These are phyloP conservation scores for Drosophila kurseongensis DNA, from an alignment of 1,140 invertebrate species.

Conservation along the genomic window DNA sequence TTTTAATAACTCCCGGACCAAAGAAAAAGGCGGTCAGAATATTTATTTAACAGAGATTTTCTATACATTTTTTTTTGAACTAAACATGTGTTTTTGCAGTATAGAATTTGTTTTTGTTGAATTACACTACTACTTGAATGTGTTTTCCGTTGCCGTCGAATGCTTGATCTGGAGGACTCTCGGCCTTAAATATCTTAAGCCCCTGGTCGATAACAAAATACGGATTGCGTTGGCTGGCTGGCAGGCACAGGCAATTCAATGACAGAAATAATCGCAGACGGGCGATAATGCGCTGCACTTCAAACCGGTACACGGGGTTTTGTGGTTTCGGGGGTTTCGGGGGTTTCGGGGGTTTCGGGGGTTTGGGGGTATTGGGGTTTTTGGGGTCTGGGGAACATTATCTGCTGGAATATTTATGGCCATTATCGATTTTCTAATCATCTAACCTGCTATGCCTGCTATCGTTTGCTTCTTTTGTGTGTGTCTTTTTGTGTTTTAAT, in stretches of 20 bases:
- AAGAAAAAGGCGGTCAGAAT: no score
- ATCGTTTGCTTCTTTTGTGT: slow-evolving; percentile 6
- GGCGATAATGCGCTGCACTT: slow-evolving; percentile 39
- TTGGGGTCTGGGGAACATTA: slow-evolving; percentile 18
- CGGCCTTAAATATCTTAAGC: slow-evolving; percentile 37
- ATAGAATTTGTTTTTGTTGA: not conserved
- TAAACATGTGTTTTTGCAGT: no score
- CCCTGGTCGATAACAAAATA: slow-evolving; percentile 17
- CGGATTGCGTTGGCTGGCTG: slow-evolving; percentile 13
- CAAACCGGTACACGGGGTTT: slow-evolving; percentile 17
- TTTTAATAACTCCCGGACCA: not conserved
- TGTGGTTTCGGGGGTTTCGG: not conserved
- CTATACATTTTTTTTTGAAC: no score
- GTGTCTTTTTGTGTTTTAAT: slow-evolving; percentile 3
- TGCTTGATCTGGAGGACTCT: slow-evolving; percentile 8
- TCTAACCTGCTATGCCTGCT: slow-evolving; percentile 36
- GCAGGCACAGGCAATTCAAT: slow-evolving; percentile 24
- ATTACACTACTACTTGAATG: not conserved
- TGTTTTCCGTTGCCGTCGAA: not conserved
- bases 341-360: not conserved
- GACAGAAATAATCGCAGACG: slow-evolving; percentile 40
- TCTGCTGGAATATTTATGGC: slow-evolving; percentile 46
- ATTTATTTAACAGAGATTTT: no score
- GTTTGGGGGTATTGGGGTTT: not conserved
- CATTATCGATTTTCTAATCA: slow-evolving; percentile 52